Base-by-base conservation (phyloP, 2,113 vertebrate species). In the Gallinago paraguaiae region DNA sequence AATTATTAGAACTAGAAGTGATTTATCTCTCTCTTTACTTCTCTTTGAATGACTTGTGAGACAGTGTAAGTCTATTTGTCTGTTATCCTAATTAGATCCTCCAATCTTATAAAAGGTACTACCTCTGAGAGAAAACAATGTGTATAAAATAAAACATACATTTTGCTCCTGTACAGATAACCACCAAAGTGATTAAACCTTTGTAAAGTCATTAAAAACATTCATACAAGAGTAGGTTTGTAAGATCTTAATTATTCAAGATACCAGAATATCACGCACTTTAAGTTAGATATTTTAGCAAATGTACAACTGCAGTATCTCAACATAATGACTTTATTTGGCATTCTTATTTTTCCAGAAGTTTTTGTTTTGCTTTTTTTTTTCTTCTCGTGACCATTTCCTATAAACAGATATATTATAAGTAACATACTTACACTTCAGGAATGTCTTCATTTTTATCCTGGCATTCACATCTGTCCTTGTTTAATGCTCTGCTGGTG, bases 401-500 rank as follows among this genome's bases (percentile, higher is more conserved):
- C 75, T 95, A 96, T 93, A 96, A 95, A 94, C 89, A 92, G 90
- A 96, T 95, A 96, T 22, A 83, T 90, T 97, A 82, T 82, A 95
- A 93, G 93, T 92, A 93, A 96, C 94, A 96, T 61, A 92, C 95
- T 93, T 96, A 91, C 85, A 51, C 80, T 97, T 95, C 82, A 96
- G 92, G 79, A 96, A 97, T 97, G 94, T 97, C 97, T 96, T 93
- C 46, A 93, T 97, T 96, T 98, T 97, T 97, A 94, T 93, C 88
- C 91, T 82, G 96, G 89, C 94, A 91, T 96, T 97, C 97, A 98
- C 98, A 98, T 98, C 98, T 98, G 98, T 97, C 98, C 96, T 97
- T 98, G 98, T 97, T 98, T 98, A 98, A 98, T 97, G 96, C 98
- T 97, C 97, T 95, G 98, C 98, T 98, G 98, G 98, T 98, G 98